Conservation (phyloP, 2,113 vertebrate species). For the Cnemophilus loriae region DNA sequence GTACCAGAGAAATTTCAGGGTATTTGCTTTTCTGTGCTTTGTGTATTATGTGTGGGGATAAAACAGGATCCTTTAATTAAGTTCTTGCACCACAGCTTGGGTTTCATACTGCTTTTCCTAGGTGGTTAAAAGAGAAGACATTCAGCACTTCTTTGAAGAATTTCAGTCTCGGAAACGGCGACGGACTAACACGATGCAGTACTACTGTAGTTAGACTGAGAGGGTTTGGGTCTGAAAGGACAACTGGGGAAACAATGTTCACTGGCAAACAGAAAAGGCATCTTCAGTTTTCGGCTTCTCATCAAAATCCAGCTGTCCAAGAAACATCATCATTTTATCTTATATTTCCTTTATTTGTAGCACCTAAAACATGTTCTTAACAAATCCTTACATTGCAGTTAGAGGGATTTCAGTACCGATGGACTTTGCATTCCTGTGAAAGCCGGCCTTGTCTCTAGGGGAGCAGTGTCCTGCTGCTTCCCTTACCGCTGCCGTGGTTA, state of each 20-base stretch:
- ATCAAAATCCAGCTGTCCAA: not conserved
- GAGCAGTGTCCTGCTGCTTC: not conserved
- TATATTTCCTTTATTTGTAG: not conserved
- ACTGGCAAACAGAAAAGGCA: conserved; percentile 22
- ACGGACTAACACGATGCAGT: conserved; percentile 77
- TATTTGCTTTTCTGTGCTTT: not conserved
- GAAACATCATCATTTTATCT: not conserved
- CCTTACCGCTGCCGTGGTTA: not conserved
- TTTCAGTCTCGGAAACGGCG: conserved; percentile 84
- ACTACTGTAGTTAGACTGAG: conserved; percentile 77
- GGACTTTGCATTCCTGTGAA: not conserved
- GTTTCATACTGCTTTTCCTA: conserved; percentile 33
- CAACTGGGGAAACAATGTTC: not conserved
- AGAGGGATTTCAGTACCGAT: not conserved
- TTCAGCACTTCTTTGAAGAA: conserved; percentile 89
- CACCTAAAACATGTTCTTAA: not conserved
- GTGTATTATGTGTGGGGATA: not conserved
- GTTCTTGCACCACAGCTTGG: not conserved
- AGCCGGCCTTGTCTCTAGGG: not conserved
- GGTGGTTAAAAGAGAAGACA: conserved; percentile 88
- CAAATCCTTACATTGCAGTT: not conserved
- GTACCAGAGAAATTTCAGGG: not conserved
- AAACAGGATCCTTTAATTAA: not conserved
- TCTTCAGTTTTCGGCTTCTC: not conserved
- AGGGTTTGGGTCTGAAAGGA: not conserved